A percentile compares a stretch with the other conserved stretches of the same genome.
Conservation (phyloP, 2,797 vertebrate genomes). For the Hydrophis major region DNA sequence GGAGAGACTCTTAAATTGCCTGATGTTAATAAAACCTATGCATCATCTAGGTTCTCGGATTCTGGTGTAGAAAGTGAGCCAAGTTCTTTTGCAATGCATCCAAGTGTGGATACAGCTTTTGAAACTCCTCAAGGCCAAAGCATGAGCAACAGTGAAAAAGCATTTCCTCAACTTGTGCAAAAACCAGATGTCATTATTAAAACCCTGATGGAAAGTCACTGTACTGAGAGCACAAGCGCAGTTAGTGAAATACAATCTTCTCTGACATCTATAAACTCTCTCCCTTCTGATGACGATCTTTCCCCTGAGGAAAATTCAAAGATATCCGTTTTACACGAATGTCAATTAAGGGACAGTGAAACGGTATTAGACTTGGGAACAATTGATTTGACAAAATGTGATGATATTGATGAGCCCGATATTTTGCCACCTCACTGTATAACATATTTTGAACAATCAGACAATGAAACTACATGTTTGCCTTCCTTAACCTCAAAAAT, state of each 20-base stretch:
- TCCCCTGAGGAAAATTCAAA: conserved; percentile 83
- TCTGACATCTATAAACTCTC: conserved; percentile 95
- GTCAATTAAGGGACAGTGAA: conserved; percentile 72
- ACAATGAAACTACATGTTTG: conserved; percentile 55
- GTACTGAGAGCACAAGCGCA: conserved; percentile 86
- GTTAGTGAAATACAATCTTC: conserved; percentile 96
- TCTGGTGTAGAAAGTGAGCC: conserved; percentile 96
- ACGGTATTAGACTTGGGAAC: conserved; percentile 65
- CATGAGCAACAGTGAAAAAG: conserved; percentile 71
- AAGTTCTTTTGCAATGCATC: conserved; percentile 88
- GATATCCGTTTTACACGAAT: conserved; percentile 68
- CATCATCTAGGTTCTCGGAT: conserved; percentile 94
- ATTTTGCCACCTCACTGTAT: conserved; percentile 82
- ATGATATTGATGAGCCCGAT: conserved; percentile 72
- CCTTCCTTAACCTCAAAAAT: conserved; percentile 66
- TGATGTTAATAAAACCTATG: conserved; percentile 70
- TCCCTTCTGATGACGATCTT: conserved; percentile 92
- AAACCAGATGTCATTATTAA: conserved; percentile 75
- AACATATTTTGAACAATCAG: conserved; percentile 75
- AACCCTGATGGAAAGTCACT: conserved; percentile 73
- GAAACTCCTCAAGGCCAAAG: conserved; percentile 68
- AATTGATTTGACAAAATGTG: conserved; percentile 66
- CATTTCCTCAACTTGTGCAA: conserved; percentile 72
- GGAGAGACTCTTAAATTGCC: conserved; percentile 78
- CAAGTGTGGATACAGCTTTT: conserved; percentile 71